Conservation (phyloP, 2,797 vertebrate genomes). For the Sciurus carolinensis region DNA sequence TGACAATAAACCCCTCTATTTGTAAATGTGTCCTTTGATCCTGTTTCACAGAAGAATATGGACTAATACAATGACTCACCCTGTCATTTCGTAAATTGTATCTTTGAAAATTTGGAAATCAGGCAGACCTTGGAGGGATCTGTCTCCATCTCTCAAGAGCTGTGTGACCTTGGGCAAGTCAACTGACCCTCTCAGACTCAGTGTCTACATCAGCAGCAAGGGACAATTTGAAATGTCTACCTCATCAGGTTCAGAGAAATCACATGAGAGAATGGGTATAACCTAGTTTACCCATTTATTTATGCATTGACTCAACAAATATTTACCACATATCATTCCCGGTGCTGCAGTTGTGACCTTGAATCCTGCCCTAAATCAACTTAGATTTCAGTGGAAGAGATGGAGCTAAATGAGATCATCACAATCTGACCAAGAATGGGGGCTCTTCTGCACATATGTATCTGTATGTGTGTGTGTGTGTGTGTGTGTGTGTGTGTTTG, state of each 20-base stretch:
- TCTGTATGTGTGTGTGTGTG: too few relatives aligned
- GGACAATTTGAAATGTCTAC: not conserved
- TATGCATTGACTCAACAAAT: not conserved
- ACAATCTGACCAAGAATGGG: not conserved
- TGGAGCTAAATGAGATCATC: not conserved
- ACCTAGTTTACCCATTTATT: not conserved
- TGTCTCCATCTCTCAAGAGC: not conserved
- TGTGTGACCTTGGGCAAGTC: not conserved
- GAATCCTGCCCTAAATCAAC: not conserved
- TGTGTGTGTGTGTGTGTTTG: not conserved
- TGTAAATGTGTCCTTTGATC: not conserved
- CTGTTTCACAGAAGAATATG: not conserved
- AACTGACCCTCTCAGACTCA: not conserved
- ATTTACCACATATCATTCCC: not conserved
- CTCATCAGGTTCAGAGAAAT: not conserved
- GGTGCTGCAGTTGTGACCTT: not conserved
- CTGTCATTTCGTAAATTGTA: not conserved
- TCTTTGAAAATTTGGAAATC: constrained; percentile 32
- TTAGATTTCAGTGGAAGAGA: not conserved
- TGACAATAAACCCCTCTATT: not conserved
- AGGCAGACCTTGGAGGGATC: not conserved
- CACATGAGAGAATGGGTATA: not conserved
- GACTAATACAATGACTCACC: not conserved
- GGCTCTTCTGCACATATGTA: not conserved
- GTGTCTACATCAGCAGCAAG: not conserved